Conservation (phyloP, 2,113 vertebrate species). For the Aphyosemion australe region DNA sequence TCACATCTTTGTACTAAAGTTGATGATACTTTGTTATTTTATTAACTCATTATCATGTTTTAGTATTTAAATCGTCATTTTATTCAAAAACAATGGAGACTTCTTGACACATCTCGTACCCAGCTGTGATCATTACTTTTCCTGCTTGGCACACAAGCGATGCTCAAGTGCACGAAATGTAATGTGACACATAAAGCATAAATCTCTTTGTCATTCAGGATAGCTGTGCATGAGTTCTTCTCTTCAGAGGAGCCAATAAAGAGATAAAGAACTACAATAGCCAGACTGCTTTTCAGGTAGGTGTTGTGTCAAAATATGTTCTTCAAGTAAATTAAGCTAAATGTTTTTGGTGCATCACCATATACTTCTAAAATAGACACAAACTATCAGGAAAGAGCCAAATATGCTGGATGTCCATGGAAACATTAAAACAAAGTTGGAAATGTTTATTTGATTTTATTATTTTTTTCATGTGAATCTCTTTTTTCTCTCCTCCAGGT, state of each 20-base stretch:
- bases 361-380: too few species aligned
- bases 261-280: conserved; percentile 99
- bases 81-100: too few species aligned
- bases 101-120: too few species aligned
- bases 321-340: too few species aligned
- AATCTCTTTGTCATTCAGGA: conserved; percentile 79
- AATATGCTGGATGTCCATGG: conserved; percentile 29
- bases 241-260: conserved; percentile 94
- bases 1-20: too few species aligned
- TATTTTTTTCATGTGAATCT: conserved; percentile 11
- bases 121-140: not conserved
- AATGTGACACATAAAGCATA: conserved; percentile 26
- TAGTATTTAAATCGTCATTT: too few species aligned
- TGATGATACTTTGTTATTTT: too few species aligned
- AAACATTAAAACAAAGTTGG: too few species aligned
- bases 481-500: too few species aligned
- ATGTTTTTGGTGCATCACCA: too few species aligned
- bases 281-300: conserved; percentile 98
- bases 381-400: conserved; percentile 15
- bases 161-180: conserved; percentile 4
- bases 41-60: too few species aligned
- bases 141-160: not conserved
- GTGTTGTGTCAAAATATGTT: conserved; percentile 8
- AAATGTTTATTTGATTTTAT: not conserved
- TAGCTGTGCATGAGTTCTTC: conserved; percentile 94